Base-by-base conservation (phyloP, 2,113 vertebrate species). In the Daphoenositta chrysoptera region DNA sequence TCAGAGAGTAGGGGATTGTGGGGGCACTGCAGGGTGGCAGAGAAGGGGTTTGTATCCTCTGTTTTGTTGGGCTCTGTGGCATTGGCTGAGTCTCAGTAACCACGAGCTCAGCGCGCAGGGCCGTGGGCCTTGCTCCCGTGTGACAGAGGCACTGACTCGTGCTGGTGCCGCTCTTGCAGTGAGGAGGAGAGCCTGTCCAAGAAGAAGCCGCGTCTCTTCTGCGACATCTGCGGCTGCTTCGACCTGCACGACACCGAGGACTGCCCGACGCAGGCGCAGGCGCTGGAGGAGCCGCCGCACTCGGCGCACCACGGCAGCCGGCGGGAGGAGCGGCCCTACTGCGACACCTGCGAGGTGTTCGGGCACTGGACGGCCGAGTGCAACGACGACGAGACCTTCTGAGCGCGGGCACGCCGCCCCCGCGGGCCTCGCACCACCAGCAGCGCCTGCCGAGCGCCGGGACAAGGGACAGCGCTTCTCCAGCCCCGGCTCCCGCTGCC, bases 201-300 rank as follows among this genome's bases (percentile, higher is more conserved):
- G 97, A 99, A 99, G 98, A 99, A 99, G 60, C 99, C 99, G 2
- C 98, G 99, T 37, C 98, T 99, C 48, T 99, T 99, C 98, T 99
- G 99, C 20, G 99, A 99, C 97, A 99, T 99, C 90, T 99, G 99
- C 21, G 99, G 99, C 97, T 99, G 99, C 97, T 99, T 99, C 11
- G 99, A 99, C 60, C 98, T 99, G 58, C 99, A 99, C 0, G 99
- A 99, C 95, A 99, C 99, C 0, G 99, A 99, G 96, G 99, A 99
- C 95, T 99, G 99, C 82, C 99, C 99, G 10, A 99, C 99, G 0
- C 99, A 99, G 96, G 97, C 97, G 6, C 99, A 99, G 98, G 96
- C 98, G 89, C 97, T 98, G 1, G 99, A 99, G 76, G 99, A 99
- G 19, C 99, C 99, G 1, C 99, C 98, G 1, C 99, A 99, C 96